phyloP scores from a whole-genome alignment of 2,113 vertebrate species.

The Pungitius pungitius region DNA sequence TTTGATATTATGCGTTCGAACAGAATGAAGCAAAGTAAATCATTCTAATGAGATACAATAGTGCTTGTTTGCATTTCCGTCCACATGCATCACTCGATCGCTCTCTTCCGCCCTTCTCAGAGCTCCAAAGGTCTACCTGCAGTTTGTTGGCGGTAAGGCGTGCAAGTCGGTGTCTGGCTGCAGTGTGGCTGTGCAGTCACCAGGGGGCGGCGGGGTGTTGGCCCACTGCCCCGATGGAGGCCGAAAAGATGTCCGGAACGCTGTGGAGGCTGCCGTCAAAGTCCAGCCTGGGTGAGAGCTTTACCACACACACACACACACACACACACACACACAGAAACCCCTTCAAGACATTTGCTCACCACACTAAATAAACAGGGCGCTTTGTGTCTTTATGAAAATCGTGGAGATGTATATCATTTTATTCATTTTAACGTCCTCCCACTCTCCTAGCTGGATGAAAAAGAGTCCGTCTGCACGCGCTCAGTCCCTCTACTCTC shows the following conservation, averaged over 20 bases:
- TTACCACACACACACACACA: not conserved
- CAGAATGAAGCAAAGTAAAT: not conserved
- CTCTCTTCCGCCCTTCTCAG: slow-evolving; percentile 54
- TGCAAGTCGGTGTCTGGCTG: slow-evolving; percentile 84
- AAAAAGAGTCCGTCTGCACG: slow-evolving; percentile 78
- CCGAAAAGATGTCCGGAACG: slow-evolving; percentile 85
- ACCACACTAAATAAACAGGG: not conserved
- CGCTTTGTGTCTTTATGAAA: no score
- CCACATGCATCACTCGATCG: not conserved
- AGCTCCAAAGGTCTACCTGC: slow-evolving; percentile 77
- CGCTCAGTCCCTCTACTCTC: slow-evolving; percentile 81
- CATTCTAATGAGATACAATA: not conserved
- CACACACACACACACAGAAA: not conserved
- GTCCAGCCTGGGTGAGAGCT: slow-evolving; percentile 83
- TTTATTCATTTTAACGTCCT: not conserved
- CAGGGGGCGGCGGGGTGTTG: slow-evolving; percentile 65
- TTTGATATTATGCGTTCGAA: no score
- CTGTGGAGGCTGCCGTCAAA: slow-evolving; percentile 85
- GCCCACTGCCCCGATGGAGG: slow-evolving; percentile 85
- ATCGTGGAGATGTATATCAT: not conserved
- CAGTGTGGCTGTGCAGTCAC: slow-evolving; percentile 78
- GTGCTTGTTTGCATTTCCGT: not conserved
- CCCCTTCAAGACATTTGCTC: not conserved
- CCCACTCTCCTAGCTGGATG: slow-evolving; percentile 80
- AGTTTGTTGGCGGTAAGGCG: slow-evolving; percentile 82